A percentile compares a stretch with the other conserved stretches of the same genome.
Conservation (phyloP, 2,797 vertebrate species). For the Columba guinea region DNA sequence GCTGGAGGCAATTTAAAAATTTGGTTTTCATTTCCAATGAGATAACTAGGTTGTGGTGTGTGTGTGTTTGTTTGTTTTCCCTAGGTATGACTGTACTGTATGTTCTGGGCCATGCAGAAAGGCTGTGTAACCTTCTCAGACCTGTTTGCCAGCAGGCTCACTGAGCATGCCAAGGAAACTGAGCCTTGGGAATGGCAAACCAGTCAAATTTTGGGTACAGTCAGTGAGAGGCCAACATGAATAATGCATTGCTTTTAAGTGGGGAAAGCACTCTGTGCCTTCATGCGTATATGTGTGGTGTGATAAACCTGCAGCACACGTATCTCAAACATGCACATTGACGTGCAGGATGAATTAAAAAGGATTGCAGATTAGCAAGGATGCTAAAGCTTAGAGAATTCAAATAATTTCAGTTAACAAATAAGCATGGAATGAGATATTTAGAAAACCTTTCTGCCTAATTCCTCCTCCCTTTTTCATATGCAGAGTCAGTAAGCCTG, state of each 20-base stretch:
- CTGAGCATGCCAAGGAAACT: background rate
- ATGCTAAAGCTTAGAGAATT: constrained; percentile 8
- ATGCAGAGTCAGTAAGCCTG: background rate
- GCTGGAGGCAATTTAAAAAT: background rate
- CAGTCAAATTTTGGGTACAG: background rate
- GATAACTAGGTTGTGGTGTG: background rate
- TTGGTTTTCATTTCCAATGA: background rate
- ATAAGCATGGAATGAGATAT: background rate
- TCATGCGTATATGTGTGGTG: background rate
- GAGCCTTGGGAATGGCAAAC: background rate
- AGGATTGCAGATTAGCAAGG: background rate
- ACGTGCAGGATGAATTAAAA: background rate
- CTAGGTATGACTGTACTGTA: background rate
- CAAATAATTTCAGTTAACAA: background rate
- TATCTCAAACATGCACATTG: constrained; percentile 42
- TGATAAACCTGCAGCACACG: background rate
- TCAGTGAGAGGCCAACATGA: constrained; percentile 17
- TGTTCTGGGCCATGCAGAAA: background rate
- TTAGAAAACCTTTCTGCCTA: background rate
- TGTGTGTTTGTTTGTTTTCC: background rate
- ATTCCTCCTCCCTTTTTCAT: background rate
- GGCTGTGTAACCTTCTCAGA: background rate
- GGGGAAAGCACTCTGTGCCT: background rate
- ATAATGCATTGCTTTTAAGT: constrained; percentile 24
- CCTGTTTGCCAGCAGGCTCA: background rate